Conservation (phyloP, 2,113 vertebrate genomes). For the Pimephales promelas region DNA sequence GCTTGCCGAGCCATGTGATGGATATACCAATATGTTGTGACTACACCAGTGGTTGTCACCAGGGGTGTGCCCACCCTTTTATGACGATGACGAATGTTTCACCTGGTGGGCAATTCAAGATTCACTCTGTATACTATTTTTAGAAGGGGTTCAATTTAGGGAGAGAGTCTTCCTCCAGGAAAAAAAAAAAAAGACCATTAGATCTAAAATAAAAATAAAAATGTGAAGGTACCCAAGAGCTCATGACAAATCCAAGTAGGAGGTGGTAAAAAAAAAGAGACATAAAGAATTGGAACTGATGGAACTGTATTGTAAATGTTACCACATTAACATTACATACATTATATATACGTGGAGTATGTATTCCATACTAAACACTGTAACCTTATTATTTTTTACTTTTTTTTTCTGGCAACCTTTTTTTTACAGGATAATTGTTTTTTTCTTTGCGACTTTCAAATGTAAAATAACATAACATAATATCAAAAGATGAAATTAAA, state of each 20-base stretch:
- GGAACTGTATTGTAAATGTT: no score
- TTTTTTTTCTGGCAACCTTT: no score
- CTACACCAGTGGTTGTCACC: conserved; percentile 53
- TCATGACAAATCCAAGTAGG: neutral
- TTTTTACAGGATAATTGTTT: no score
- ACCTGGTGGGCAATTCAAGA: conserved; percentile 62
- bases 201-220: neutral
- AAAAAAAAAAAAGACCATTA: neutral
- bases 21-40: conserved; percentile 66
- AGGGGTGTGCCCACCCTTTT: conserved; percentile 57
- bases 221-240: neutral
- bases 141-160: conserved; percentile 11
- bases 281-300: no score
- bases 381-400: no score
- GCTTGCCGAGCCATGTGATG: conserved; percentile 61
- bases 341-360: no score
- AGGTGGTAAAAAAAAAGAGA: neutral
- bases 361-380: no score
- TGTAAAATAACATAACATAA: no score
- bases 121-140: conserved; percentile 43
- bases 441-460: no score
- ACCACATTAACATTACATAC: no score
- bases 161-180: neutral
- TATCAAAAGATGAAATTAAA: neutral
- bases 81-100: conserved; percentile 56